A percentile compares a stretch with the other conserved stretches of the same genome.
phyloP scores from a whole-genome alignment of 2,113 vertebrate genomes.

The Channa argus region DNA sequence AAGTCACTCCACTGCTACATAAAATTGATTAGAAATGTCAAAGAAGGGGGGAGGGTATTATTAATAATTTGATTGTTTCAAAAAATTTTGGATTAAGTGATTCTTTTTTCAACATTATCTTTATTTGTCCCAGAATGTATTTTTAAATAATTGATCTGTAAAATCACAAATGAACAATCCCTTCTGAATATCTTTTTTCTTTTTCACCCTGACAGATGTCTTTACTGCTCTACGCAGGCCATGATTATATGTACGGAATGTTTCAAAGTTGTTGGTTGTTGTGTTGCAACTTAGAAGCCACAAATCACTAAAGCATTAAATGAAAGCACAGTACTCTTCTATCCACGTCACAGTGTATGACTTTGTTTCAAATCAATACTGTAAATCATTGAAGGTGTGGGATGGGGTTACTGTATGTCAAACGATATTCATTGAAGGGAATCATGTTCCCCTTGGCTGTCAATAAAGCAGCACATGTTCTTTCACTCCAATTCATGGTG shows the following conservation, averaged over 20 bases:
- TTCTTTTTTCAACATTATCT: slow-evolving; percentile 61
- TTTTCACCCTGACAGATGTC: slow-evolving; percentile 62
- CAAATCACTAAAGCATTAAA: slow-evolving; percentile 76
- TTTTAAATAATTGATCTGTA: background rate
- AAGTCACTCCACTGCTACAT: slow-evolving; percentile 76
- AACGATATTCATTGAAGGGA: slow-evolving; percentile 82
- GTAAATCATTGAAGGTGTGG: slow-evolving; percentile 79
- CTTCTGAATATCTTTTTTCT: slow-evolving; percentile 34
- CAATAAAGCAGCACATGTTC: slow-evolving; percentile 66
- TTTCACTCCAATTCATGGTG: slow-evolving; percentile 70
- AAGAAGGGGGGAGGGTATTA: slow-evolving; percentile 44
- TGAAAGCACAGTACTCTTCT: slow-evolving; percentile 65
- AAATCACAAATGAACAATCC: slow-evolving; percentile 50
- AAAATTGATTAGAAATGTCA: slow-evolving; percentile 82
- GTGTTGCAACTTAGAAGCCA: slow-evolving; percentile 59
- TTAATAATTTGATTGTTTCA: slow-evolving; percentile 70
- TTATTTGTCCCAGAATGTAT: slow-evolving; percentile 63
- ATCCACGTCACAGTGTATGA: slow-evolving; percentile 73
- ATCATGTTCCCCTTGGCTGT: slow-evolving; percentile 74
- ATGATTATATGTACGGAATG: slow-evolving; percentile 36
- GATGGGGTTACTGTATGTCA: slow-evolving; percentile 66
- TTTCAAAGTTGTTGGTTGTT: slow-evolving; percentile 49
- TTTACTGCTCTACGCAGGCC: slow-evolving; percentile 45
- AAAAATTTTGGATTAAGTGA: slow-evolving; percentile 54
- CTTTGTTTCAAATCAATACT: slow-evolving; percentile 81